A percentile compares a stretch with the other conserved stretches of the same genome.
phyloP scores from a whole-genome alignment of 2,113 vertebrate genomes.

The Panthera uncia region DNA sequence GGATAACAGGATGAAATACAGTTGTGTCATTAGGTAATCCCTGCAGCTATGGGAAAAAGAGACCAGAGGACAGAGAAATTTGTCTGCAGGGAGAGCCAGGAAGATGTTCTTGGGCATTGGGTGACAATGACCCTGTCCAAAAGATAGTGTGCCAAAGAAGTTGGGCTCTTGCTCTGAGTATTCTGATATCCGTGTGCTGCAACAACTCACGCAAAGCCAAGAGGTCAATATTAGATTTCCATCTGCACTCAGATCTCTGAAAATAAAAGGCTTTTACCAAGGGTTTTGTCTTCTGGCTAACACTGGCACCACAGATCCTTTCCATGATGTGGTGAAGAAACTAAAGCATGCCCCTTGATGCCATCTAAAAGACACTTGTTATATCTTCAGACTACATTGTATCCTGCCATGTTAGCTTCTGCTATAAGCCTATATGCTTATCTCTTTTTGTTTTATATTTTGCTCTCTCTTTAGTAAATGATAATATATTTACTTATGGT shows the following conservation, averaged over 20 bases:
- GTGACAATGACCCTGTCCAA: not conserved
- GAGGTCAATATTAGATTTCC: not conserved
- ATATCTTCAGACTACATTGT: conserved; percentile 49
- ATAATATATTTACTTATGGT: not conserved
- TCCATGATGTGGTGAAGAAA: conserved; percentile 67
- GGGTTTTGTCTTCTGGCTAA: conserved; percentile 68
- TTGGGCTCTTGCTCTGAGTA: not conserved
- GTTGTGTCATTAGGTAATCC: not conserved
- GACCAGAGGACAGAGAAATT: not conserved
- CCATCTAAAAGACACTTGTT: conserved; percentile 62
- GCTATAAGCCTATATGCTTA: not conserved
- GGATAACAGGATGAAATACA: not conserved
- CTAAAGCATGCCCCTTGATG: conserved; percentile 69
- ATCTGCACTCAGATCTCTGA: conserved; percentile 38
- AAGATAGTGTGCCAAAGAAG: conserved; percentile 30
- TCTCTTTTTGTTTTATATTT: not conserved
- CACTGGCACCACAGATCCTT: conserved; percentile 61
- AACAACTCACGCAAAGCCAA: not conserved
- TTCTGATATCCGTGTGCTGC: not conserved
- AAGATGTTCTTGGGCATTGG: not conserved
- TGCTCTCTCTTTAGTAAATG: conserved; percentile 1
- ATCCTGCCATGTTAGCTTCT: not conserved
- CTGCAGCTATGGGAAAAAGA: not conserved
- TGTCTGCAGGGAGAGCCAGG: not conserved
- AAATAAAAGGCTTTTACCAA: conserved; percentile 72